Evolutionary conservation across 2,113 vertebrate species (phyloP), one percentile per base, ranked within the genome.

Genomic region (Limnothrissa miodon): DNA sequence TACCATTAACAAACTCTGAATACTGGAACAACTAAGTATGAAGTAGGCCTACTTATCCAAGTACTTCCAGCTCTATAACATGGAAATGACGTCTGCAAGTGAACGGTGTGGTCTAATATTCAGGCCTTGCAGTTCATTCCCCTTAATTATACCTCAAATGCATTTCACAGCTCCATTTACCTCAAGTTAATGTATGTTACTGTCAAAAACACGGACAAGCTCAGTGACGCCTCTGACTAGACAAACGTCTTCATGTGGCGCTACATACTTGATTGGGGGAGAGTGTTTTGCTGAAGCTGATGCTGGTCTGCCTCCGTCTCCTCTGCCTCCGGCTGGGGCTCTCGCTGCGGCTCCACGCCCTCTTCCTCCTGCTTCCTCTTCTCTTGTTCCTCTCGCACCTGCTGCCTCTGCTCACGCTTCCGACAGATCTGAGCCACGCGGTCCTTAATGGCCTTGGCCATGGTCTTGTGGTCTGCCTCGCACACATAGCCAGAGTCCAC

Each of bases 361-460:
- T 82, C 96, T 85, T 96, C 96, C 90, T 98, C 97, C 84, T 96
- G 92, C 81, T 93, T 96, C 83, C 93, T 96, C 90, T 96, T 99
- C 88, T 99, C 96, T 88, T 97, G 97, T 19, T 97, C 96, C 87
- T 98, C 96, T 83, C 97, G 93, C 48, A 99, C 98, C 91, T 97
- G 92, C 87, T 98, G 97, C n/a, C 97, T 93, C 91, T 97, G 97
- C 83, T 97, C 96, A 88, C 98, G 92, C 90, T 99, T 99, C 79
- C 97, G 95, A 84, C 96, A 96, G 88, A 99, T 99, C 86, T 98
- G 91, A 85, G 97, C 97, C 13, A 98, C 97, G 83, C 98, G 95
- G 92, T 99, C 98, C 93, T 97, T 99, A 90, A 99, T 98, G 62
- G 98, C 98, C 93, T 99, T 99, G 0, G 98, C 97, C 91, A 99